Evolutionary conservation across 23 tunicate species (phyloP), one percentile per base, ranked within the genome.

Genomic region (Trididemnum nubilum): DNA sequence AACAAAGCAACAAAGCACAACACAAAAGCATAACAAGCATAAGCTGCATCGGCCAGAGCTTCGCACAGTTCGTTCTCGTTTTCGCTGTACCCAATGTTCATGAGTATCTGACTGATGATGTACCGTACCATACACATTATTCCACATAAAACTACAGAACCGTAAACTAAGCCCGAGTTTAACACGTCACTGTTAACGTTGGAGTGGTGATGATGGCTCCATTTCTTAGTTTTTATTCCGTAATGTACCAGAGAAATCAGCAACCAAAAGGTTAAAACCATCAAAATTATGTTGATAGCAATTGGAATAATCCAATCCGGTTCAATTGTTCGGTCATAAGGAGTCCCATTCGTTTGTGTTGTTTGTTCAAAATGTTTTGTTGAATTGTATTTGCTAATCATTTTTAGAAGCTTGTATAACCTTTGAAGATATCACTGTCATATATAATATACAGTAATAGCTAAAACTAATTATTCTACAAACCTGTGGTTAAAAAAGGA

Each of bases 211-310:
- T 26, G 12, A 9, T 49, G 12, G 12, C 26, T 70, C 92, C 92
- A 88, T 54, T 88, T 88, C 32, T 66, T 77, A 12, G 70, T 82
- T 51, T 30, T 76, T 0, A 82, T 36, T 64, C 92, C 92, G 49
- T 64, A 82, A 9, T 77, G 51, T 0, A 75, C 64, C 73, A 88
- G 26, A 23, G 83, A 76, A 21, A 39, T 5, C 23, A 81, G 24
- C 1, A 88, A 50, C 83, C 85, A 88, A 30, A 65, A 7, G 3
- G 77, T 57, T 15, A 64, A 2, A 18, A 82, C 3, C 22, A 82
- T 30, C 34, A 88, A 32, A 49, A 34, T 33, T 49, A 61, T 38
- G 36, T 64, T 73, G 33, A 82, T 30, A 18, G 64, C 52, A 2
- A 38, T 71, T 25, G 89, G 86, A 29, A 82, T 52, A 29, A 88